Percentiles rank a stretch among this genome's conserved stretches.
phyloP scores from a whole-genome alignment of 2,888 invertebrate genomes.

The Gasteruption jaculator region DNA sequence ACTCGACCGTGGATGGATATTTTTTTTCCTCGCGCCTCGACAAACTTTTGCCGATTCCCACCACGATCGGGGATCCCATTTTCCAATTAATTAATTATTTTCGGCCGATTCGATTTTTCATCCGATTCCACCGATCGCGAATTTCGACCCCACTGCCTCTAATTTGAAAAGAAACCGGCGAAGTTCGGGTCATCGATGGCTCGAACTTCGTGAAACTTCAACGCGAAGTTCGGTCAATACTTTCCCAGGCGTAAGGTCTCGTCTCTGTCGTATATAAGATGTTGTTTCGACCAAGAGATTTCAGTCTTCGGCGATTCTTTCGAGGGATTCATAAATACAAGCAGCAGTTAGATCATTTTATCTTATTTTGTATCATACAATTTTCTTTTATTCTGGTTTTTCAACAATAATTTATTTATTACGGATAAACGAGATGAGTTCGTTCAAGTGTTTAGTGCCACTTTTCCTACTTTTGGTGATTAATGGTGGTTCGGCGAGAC shows the following conservation, averaged over 20 bases:
- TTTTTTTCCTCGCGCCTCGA: slow-evolving; percentile 19
- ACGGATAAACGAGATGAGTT: slow-evolving; percentile 28
- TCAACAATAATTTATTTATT: neutral
- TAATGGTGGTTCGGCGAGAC: slow-evolving; percentile 28
- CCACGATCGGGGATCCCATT: neutral
- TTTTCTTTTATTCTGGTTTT: neutral
- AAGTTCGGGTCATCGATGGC: too few relatives aligned
- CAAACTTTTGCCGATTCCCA: neutral
- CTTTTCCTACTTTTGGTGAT: slow-evolving; percentile 35
- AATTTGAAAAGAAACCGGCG: too few relatives aligned
- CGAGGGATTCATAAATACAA: slow-evolving; percentile 23
- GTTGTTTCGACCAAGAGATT: slow-evolving; percentile 32
- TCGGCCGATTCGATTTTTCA: neutral
- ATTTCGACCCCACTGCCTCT: too few relatives aligned
- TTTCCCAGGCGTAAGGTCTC: slow-evolving; percentile 30
- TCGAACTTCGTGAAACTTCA: too few relatives aligned
- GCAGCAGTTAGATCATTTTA: neutral
- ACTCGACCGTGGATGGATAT: slow-evolving; percentile 12
- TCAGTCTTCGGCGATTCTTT: slow-evolving; percentile 41
- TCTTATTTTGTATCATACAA: slow-evolving; percentile 4
- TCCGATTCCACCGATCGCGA: neutral
- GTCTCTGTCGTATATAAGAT: slow-evolving; percentile 44
- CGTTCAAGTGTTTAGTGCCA: slow-evolving; percentile 35
- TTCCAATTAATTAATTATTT: too few relatives aligned
- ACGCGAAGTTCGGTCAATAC: slow-evolving; percentile 37